Conservation (phyloP, 2,113 vertebrate species). For the Leucopsar rothschildi region DNA sequence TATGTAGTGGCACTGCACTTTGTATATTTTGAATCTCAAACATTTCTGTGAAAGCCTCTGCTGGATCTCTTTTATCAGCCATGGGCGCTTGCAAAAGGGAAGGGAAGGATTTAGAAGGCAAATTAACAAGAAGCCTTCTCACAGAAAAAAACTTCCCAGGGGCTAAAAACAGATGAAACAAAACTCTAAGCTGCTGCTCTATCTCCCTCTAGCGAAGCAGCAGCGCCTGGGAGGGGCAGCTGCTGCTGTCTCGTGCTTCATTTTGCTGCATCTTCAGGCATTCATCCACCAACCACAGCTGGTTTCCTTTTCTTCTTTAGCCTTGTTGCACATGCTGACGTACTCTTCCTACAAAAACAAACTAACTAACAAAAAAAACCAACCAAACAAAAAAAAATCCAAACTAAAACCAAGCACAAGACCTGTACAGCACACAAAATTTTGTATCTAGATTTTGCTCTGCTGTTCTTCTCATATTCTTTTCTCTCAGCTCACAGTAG, state of each 20-base stretch:
- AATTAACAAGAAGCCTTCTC: background rate
- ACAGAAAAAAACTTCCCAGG: background rate
- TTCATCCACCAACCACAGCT: too few relatives aligned
- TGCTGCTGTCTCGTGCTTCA: background rate
- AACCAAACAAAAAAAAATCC: too few relatives aligned
- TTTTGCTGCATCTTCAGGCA: background rate
- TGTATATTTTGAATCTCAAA: background rate
- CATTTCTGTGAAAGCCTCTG: background rate
- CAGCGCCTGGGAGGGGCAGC: rapidly evolving
- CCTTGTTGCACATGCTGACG: background rate
- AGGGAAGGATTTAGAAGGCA: background rate
- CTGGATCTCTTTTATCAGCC: background rate
- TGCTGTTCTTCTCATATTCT: rapidly evolving
- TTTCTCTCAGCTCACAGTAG: background rate
- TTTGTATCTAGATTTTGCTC: rapidly evolving
- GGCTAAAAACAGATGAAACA: background rate
- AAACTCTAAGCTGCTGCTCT: background rate
- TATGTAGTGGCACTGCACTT: background rate
- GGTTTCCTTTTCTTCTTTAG: background rate
- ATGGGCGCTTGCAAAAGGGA: background rate
- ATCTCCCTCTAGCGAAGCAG: background rate
- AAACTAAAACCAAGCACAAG: background rate
- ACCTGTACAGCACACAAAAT: background rate
- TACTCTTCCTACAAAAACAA: background rate
- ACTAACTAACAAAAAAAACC: too few relatives aligned